Base-by-base conservation (phyloP, 2,888 invertebrate genomes). In the Stratiomys singularior region DNA sequence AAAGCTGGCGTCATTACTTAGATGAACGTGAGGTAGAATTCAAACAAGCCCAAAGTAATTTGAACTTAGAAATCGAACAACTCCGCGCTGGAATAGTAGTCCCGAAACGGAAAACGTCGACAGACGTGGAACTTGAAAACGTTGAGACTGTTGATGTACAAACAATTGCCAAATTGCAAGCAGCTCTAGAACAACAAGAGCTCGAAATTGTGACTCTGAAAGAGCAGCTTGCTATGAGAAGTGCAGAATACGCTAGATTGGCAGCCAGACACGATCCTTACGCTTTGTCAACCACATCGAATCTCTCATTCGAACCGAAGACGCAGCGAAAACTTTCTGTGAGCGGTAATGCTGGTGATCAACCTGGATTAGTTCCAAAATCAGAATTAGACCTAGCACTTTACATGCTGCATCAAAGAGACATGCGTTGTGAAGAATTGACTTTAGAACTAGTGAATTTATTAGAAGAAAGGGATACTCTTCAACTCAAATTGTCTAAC, bases 321-420 rank as follows among this genome's bases (percentile, higher is more conserved):
- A 21, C 56, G 11, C 72, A 76, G 56, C 21, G 44, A 58, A 76
- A 69, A 63, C 15, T 27, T 18, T 69, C 78, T n/a, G 60, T 21
- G 21, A 60, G 74, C 23, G 76, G 74, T 58, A 47, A 44, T n/a
- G 30, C 21, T 18, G 4, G 30, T 1, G 76, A 77, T 23, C 58
- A 76, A 18, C 21, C 52, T 27, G 66, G 77, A 5, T 46, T 76
- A 64, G 83, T 86, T 1, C 83, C 85, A 0, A 88, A 91, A 83
- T 91, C 92, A 0, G 94, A 95, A 85, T 86, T 95, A 76, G 95
- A 96, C 83, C 88, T 94, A 74, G 94, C 95, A 0, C 85, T 95
- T 58, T 95, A 95, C 83, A 94, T 94, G 92, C 87, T 96, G 74
- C 96, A 96, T 85, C 94, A 95, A 83, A 89, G 95, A 80, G 96